Conservation (phyloP, 2,113 vertebrate species). For the Aphelocoma coerulescens region DNA sequence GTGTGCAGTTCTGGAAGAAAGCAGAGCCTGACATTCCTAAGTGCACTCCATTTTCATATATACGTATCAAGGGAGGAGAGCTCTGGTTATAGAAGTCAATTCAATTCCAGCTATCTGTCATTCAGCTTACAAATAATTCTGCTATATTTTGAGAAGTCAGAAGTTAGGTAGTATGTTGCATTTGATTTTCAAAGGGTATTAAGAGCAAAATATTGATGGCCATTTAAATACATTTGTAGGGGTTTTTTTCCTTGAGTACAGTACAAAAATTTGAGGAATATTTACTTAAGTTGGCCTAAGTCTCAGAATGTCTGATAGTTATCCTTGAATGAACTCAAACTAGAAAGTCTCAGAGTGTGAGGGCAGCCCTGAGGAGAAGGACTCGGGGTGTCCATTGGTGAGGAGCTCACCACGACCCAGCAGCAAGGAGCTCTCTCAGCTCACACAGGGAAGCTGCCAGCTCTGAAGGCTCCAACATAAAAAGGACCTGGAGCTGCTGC, state of each 20-base stretch:
- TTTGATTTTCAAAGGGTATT: background rate
- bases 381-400: background rate
- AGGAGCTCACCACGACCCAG: background rate
- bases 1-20: constrained; percentile 11
- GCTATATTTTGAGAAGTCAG: background rate
- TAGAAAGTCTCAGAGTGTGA: background rate
- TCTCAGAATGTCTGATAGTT: background rate
- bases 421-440: background rate
- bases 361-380: background rate
- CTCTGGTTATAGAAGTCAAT: background rate
- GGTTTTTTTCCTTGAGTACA: rapidly evolving
- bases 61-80: background rate
- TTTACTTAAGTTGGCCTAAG: background rate
- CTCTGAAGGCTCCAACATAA: background rate
- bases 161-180: background rate
- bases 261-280: background rate
- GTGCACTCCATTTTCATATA: constrained; percentile 32
- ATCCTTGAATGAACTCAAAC: background rate
- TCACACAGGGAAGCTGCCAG: background rate
- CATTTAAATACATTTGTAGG: background rate
- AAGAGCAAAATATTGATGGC: background rate
- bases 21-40: constrained; percentile 6
- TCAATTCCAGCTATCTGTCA: constrained; percentile 19
- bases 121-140: constrained; percentile 16
- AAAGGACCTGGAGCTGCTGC: background rate